Conservation (phyloP, 2,113 vertebrate species). For the Psilopsiagon aymara region DNA sequence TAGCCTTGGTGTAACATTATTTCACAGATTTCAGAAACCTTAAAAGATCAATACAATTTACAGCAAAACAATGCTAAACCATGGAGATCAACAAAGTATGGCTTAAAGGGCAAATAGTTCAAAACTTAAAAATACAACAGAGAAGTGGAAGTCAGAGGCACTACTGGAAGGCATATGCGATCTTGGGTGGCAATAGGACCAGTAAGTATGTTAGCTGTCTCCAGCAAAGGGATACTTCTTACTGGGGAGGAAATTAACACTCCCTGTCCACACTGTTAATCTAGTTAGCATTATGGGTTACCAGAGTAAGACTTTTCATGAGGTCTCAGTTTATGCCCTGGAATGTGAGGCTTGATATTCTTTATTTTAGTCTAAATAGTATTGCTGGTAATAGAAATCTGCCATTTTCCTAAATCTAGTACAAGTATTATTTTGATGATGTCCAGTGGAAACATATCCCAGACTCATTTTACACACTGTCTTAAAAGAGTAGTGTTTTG, state of each 20-base stretch:
- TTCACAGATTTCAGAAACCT: background rate
- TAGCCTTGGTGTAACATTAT: background rate
- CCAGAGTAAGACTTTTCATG: background rate
- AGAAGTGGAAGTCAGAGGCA: background rate
- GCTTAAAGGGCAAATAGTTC: background rate
- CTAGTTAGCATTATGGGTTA: background rate
- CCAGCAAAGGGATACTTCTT: background rate
- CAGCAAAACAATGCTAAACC: background rate
- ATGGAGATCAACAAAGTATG: background rate
- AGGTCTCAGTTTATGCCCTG: background rate
- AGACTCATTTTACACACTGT: background rate
- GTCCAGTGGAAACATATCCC: background rate
- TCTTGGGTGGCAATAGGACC: background rate
- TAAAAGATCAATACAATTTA: background rate
- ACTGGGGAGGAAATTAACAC: background rate
- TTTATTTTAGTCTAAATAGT: background rate
- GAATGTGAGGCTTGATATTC: background rate
- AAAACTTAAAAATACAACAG: background rate
- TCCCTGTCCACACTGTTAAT: background rate
- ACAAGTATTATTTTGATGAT: background rate
- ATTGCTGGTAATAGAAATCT: background rate
- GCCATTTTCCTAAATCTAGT: background rate
- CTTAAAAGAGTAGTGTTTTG: background rate
- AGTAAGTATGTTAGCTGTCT: too few species aligned
- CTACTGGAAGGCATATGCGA: background rate